Evolutionary conservation across 2,797 vertebrate species (phyloP).

Genomic region (Balearica regulorum): DNA sequence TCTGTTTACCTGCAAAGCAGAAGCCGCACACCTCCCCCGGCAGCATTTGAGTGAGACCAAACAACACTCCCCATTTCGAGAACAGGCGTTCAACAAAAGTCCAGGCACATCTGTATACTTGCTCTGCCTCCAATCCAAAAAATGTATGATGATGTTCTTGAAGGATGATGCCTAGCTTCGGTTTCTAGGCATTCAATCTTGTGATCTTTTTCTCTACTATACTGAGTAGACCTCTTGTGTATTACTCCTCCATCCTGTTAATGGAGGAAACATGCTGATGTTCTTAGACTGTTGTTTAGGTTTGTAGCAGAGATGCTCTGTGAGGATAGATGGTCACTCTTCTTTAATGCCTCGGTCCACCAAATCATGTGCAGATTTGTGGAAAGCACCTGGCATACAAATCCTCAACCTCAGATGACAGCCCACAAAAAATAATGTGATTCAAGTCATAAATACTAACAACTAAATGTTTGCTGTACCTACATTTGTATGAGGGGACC

Average conservation of each 20-base stretch:
- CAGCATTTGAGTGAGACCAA: neutral
- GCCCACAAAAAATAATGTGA: neutral
- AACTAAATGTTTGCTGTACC: neutral
- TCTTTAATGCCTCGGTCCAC: neutral
- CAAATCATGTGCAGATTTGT: neutral
- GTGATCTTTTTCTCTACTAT: neutral
- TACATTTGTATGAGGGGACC: neutral
- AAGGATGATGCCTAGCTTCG: neutral
- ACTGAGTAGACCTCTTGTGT: neutral
- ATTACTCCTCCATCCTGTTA: neutral
- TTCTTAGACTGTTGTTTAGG: neutral
- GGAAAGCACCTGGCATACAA: neutral
- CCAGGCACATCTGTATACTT: neutral
- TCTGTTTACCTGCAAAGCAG: neutral
- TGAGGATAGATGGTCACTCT: neutral
- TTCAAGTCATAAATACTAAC: neutral
- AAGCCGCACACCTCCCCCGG: neutral
- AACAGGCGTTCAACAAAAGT: neutral
- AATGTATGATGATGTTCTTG: neutral
- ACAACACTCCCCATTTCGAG: neutral
- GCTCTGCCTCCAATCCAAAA: neutral
- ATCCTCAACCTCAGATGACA: neutral
- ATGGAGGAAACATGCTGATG: fast-evolving
- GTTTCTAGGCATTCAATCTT: neutral
- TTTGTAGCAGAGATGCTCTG: neutral